phyloP scores from a whole-genome alignment of 2,797 vertebrate genomes.

The Pitangus sulphuratus region DNA sequence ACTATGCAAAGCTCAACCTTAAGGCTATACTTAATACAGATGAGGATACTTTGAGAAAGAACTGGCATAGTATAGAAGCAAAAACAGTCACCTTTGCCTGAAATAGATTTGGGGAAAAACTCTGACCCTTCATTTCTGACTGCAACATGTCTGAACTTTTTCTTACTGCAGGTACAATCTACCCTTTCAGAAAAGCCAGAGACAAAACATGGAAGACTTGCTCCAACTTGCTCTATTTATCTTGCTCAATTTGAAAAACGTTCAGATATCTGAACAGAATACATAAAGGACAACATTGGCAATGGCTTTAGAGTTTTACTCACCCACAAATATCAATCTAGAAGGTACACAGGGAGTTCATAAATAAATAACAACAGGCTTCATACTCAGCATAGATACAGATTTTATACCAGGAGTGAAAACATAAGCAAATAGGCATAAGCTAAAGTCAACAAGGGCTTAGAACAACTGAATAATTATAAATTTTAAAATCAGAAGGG shows the following conservation, averaged over 20 bases:
- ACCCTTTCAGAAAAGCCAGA: not conserved
- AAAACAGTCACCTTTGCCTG: not conserved
- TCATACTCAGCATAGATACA: not conserved
- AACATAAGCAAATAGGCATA: not conserved
- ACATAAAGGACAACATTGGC: not conserved
- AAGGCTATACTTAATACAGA: not conserved
- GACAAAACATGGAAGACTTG: not conserved
- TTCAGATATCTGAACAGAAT: not conserved
- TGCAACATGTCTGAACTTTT: not conserved
- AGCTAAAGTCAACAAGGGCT: not conserved
- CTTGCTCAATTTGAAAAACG: constrained; percentile 13
- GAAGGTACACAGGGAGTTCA: not conserved
- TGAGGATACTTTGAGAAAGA: not conserved
- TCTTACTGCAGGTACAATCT: not conserved
- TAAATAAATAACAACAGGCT: constrained; percentile 1
- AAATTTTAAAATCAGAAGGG: not conserved
- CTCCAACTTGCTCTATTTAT: constrained; percentile 36
- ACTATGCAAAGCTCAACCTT: not conserved
- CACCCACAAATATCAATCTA: constrained; percentile 2
- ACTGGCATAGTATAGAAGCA: not conserved
- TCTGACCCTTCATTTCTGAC: not conserved
- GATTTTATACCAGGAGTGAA: not conserved
- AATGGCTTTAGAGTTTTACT: constrained; percentile 8
- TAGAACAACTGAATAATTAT: not conserved
- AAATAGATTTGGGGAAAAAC: not conserved